These are phyloP conservation scores for Panthera uncia DNA, from an alignment of 2,113 vertebrate genomes.

Conservation along the genomic window DNA sequence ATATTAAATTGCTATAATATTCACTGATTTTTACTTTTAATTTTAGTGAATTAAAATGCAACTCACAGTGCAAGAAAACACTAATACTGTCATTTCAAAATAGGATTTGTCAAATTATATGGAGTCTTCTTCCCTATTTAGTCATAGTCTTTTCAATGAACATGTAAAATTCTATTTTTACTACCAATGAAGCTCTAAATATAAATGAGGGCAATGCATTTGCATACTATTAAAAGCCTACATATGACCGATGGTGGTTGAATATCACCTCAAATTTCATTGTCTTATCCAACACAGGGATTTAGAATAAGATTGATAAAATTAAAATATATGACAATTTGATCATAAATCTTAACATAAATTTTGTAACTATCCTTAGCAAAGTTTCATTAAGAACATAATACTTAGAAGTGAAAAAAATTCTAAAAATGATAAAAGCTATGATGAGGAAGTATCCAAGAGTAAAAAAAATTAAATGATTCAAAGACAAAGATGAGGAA, in stretches of 20 bases:
- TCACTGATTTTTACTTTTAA: conserved; percentile 10
- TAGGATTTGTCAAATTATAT: not conserved
- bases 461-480: not conserved
- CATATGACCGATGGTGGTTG: not conserved
- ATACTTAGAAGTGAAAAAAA: not conserved
- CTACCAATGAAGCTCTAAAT: not conserved
- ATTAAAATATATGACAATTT: not conserved
- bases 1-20: conserved; percentile 11
- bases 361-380: not conserved
- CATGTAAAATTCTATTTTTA: conserved; percentile 15
- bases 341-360: not conserved
- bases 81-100: conserved; percentile 19
- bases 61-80: not conserved
- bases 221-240: not conserved
- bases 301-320: not conserved
- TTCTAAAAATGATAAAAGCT: not conserved
- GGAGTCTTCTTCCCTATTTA: not conserved
- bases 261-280: not conserved
- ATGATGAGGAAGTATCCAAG: not conserved
- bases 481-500: not conserved
- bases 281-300: not conserved
- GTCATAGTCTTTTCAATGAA: not conserved
- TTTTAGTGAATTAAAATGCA: conserved; percentile 30
- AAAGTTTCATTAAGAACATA: not conserved
- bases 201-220: not conserved